Percentiles rank a stretch among this genome's conserved stretches.
Evolutionary conservation across 2,888 invertebrate genomes (phyloP).

Genomic region (Aquatica leii): DNA sequence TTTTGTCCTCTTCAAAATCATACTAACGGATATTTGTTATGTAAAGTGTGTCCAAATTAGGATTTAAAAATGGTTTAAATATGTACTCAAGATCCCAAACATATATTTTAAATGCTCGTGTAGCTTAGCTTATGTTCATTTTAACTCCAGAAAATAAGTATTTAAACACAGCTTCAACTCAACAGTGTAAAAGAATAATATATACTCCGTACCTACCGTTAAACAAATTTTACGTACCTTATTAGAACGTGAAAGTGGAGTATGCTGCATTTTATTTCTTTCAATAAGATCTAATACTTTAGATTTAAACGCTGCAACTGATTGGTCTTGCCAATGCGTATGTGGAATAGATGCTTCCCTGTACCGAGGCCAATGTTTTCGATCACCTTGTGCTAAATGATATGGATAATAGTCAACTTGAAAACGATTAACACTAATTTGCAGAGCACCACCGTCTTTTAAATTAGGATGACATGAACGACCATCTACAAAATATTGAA

Average conservation of each 20-base stretch:
- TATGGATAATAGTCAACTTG: slow-evolving; percentile 96
- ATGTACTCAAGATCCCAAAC: too few species aligned
- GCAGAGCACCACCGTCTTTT: slow-evolving; percentile 90
- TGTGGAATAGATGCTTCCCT: slow-evolving; percentile 82
- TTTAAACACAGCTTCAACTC: too few species aligned
- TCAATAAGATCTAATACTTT: slow-evolving; percentile 79
- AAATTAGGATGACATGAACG: slow-evolving; percentile 85
- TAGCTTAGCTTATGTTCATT: too few species aligned
- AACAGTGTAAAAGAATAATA: too few species aligned
- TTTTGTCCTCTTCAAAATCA: too few species aligned
- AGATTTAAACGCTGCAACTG: slow-evolving; percentile 80
- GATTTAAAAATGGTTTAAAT: too few species aligned
- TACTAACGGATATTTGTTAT: too few species aligned
- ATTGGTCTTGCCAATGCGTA: slow-evolving; percentile 86
- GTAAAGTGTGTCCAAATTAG: too few species aligned
- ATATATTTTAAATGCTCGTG: too few species aligned
- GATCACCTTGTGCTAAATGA: slow-evolving; percentile 87
- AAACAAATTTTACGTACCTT: slow-evolving; percentile 35
- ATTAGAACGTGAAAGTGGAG: slow-evolving; percentile 60
- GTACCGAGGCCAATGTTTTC: slow-evolving; percentile 90
- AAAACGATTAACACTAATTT: slow-evolving; percentile 86
- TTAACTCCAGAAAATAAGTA: too few species aligned
- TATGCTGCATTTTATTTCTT: slow-evolving; percentile 65
- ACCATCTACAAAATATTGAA: slow-evolving; percentile 68
- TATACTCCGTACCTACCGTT: not conserved